These are phyloP conservation scores for Phenacoccus solenopsis DNA, from an alignment of 1,140 invertebrate species.

Conservation along the genomic window DNA sequence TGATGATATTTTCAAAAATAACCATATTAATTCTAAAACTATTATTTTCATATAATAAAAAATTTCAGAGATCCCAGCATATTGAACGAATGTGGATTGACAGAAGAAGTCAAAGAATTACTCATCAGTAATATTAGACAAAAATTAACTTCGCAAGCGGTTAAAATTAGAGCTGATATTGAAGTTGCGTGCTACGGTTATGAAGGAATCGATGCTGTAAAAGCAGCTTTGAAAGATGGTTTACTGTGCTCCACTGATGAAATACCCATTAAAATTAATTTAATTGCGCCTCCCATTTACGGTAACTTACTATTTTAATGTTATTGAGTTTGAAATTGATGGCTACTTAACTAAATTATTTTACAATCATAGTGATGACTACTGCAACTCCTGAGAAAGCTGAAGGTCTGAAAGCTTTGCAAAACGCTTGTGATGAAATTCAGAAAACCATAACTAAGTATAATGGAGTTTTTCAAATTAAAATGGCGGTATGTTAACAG, in stretches of 20 bases:
- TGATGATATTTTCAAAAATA: constrained; percentile 72
- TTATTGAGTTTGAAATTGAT: too few species aligned
- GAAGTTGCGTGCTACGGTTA: constrained; percentile 98
- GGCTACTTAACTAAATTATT: constrained; percentile 1
- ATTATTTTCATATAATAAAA: too few species aligned
- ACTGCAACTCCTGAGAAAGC: constrained; percentile 92
- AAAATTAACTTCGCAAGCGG: constrained; percentile 92
- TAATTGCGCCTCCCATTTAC: constrained; percentile 96
- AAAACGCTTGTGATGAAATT: constrained; percentile 79
- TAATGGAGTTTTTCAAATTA: constrained; percentile 86
- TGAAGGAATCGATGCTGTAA: constrained; percentile 98
- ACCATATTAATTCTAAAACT: constrained; percentile 32
- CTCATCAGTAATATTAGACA: constrained; percentile 89
- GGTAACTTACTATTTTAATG: constrained; percentile 37
- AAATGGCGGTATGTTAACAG: constrained; percentile 68
- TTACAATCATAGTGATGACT: constrained; percentile 66
- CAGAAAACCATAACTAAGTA: constrained; percentile 65
- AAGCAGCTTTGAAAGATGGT: constrained; percentile 80
- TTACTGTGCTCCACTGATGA: constrained; percentile 84
- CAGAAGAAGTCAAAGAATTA: constrained; percentile 83
- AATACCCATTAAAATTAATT: constrained; percentile 95
- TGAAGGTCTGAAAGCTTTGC: constrained; percentile 79
- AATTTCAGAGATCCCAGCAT: constrained; percentile 76
- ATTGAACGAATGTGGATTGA: constrained; percentile 90
- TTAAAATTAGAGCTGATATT: constrained; percentile 95